Evolutionary conservation across 1,140 invertebrate species (phyloP), one percentile per base, ranked within the genome.

Genomic region (Triops cancriformis): DNA sequence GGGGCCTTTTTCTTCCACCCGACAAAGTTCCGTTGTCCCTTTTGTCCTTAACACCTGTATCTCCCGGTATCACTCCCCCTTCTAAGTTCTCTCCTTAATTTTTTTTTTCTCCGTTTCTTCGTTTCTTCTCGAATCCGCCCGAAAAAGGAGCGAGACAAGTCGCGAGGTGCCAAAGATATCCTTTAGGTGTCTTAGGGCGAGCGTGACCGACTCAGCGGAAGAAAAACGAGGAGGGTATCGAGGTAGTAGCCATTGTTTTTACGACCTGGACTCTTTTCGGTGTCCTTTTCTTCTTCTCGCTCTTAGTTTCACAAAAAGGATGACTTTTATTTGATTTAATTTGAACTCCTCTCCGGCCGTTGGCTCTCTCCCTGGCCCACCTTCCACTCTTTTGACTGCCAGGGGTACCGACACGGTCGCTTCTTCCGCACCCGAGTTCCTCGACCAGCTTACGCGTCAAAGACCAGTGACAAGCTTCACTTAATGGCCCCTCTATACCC

Each of bases 201-300:
- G 51, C 51, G 51, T 64, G 51, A 64, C 51, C 23, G 51, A 64
- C 51, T 64, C 51, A 23, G 51, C 18, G 14, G 31, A 37, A 37
- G 31, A 64, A 64, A 23, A 64, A 64, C 51, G 51, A 64, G 51
- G 31, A 37, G 31, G 31, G 31, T 12, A 23, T 64, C 51, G 51
- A 64, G 51, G 51, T 64, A 37, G 31, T 37, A 64, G 51, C 51
- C 18, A 64, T 64, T 64, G 51, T 64, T 64, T 64, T 64, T 64
- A 64, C 51, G 51, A 64, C 51, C 23, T 64, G 23, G 10, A 37
- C 2, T 37, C 31, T 37, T n/a, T 37, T 64, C 51, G 51, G 51
- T 18, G 18, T 64, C 23, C 18, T 23, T 64, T 64, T 64, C 51
- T n/a, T 6, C 14, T 64, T 64, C 51, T 64, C 14, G 6, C 31